These are phyloP conservation scores for Ochotona curzoniae DNA, from an alignment of 2,113 vertebrate genomes.

Conservation along the genomic window DNA sequence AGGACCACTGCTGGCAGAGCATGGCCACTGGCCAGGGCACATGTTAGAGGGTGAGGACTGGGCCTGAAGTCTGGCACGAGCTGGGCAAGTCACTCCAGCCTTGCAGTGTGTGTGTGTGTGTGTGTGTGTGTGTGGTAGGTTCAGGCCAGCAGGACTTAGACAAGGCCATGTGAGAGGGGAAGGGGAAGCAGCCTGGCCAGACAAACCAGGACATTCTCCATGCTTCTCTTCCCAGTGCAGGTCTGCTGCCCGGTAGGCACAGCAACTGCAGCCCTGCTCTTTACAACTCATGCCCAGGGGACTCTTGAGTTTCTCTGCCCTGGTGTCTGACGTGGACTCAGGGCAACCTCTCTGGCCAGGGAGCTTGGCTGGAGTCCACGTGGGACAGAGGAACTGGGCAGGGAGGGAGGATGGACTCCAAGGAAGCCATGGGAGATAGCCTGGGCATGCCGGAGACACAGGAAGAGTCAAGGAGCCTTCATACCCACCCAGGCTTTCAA, in stretches of 20 bases:
- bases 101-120: fast-evolving
- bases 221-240: neutral
- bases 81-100: neutral
- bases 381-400: neutral
- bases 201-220: neutral
- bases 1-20: neutral
- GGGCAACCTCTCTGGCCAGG: neutral
- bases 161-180: neutral
- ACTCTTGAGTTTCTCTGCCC: neutral
- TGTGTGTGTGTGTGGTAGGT: neutral
- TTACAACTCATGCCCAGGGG: neutral
- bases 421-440: neutral
- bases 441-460: neutral
- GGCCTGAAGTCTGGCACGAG: neutral
- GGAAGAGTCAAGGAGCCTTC: neutral
- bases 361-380: constrained; percentile 8
- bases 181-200: neutral
- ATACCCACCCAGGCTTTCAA: neutral
- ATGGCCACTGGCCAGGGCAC: neutral
- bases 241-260: neutral
- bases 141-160: neutral
- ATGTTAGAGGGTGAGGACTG: neutral
- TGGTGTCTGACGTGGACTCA: neutral
- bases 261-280: neutral
- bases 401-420: neutral